Percentiles rank a stretch among this genome's conserved stretches.
Evolutionary conservation across 2,888 invertebrate genomes (phyloP).

Genomic region (Pandemis heparana): DNA sequence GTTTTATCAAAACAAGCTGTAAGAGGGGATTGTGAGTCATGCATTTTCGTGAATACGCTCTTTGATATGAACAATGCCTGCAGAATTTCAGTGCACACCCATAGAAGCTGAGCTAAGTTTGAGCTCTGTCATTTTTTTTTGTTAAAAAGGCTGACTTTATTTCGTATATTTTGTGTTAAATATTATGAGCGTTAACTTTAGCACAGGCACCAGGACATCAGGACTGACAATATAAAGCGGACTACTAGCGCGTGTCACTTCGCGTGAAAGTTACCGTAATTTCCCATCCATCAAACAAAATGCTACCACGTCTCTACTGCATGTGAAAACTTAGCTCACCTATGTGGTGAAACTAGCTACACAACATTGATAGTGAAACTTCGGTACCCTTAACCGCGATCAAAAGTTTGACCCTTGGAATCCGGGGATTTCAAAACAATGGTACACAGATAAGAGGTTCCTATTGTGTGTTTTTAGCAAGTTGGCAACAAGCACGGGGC

Average conservation of each 20-base stretch:
- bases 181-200: slow-evolving; percentile 3
- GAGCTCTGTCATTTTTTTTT: background rate
- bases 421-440: slow-evolving; percentile 9
- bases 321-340: slow-evolving; percentile 17
- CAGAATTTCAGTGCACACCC: background rate
- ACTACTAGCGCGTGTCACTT: slow-evolving; percentile 10
- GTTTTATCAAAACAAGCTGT: no score
- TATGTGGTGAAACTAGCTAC: slow-evolving; percentile 1
- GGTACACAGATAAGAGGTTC: background rate
- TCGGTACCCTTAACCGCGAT: background rate
- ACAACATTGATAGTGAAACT: background rate
- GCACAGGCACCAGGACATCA: slow-evolving; percentile 1
- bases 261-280: slow-evolving; percentile 34
- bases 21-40: background rate
- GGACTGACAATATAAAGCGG: slow-evolving; percentile 3
- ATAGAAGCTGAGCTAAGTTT: background rate
- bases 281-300: slow-evolving; percentile 38
- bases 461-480: background rate
- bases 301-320: slow-evolving; percentile 18
- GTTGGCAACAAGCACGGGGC: slow-evolving; percentile 15
- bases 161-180: background rate
- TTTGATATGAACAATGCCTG: background rate
- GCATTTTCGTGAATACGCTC: background rate
- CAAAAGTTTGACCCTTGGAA: background rate
- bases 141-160: background rate